phyloP scores from a whole-genome alignment of 1,140 invertebrate species.

The Drosophila persimilis region DNA sequence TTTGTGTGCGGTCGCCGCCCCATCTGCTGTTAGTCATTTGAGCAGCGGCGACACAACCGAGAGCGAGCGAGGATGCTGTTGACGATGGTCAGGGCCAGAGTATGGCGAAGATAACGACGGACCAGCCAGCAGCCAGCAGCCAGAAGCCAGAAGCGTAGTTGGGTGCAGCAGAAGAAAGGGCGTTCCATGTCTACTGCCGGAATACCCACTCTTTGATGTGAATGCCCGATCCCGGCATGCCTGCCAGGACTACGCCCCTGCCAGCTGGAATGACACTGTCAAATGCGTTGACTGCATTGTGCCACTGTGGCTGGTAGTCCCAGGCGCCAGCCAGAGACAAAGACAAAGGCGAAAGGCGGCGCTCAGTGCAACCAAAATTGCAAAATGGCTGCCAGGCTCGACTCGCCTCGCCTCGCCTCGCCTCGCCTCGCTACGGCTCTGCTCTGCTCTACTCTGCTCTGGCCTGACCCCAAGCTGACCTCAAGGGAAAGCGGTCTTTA shows the following conservation, averaged over 20 bases:
- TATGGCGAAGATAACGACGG: constrained; percentile 48
- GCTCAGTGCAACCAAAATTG: constrained; percentile 51
- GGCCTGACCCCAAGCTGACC: constrained; percentile 59
- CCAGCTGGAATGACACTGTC: constrained; percentile 58
- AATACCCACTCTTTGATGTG: not conserved
- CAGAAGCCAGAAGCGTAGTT: constrained; percentile 11
- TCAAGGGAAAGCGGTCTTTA: constrained; percentile 40
- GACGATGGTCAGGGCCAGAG: constrained; percentile 47
- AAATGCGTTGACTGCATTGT: constrained; percentile 70
- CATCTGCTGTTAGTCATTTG: constrained; percentile 73
- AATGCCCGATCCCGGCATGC: not conserved
- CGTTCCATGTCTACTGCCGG: not conserved
- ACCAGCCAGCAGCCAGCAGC: not conserved
- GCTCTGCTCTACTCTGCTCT: constrained; percentile 22
- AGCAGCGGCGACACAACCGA: constrained; percentile 3
- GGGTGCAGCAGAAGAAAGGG: not conserved
- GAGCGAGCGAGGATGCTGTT: constrained; percentile 46
- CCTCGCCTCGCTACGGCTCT: constrained; percentile 11
- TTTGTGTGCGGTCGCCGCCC: constrained; percentile 55
- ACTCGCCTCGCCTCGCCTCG: not conserved
- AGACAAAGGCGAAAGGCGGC: constrained; percentile 65
- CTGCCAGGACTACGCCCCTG: not conserved
- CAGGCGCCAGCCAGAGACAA: constrained; percentile 52
- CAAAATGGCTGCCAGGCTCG: constrained; percentile 64
- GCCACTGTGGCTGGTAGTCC: constrained; percentile 34